Percentiles rank a stretch among this genome's conserved stretches.
Evolutionary conservation across 53 echinoderm and acorn worm species (phyloP).

Genomic region (Zoroaster sp.): DNA sequence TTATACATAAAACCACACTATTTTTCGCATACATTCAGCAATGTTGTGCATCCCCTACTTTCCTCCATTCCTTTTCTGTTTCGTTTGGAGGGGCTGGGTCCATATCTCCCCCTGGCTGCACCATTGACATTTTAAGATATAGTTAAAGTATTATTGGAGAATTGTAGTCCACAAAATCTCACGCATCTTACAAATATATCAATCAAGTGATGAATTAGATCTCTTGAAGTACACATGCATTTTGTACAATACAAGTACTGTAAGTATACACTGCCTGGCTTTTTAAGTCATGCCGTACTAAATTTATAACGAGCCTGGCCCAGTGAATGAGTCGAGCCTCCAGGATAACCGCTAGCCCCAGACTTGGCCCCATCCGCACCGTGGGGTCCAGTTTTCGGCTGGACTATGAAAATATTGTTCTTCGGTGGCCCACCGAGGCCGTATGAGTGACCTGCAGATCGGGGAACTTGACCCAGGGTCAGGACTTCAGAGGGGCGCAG

Average conservation of each 20-base stretch:
- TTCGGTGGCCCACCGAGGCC: conserved; percentile 47
- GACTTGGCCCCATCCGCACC: background rate
- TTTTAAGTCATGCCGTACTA: background rate
- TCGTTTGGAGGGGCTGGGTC: too few relatives aligned
- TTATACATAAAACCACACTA: too few relatives aligned
- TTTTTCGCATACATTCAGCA: too few relatives aligned
- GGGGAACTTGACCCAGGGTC: conserved; percentile 51
- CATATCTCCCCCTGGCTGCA: too few relatives aligned
- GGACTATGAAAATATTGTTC: conserved; percentile 53
- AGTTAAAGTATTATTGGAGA: too few relatives aligned
- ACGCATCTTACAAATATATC: too few relatives aligned
- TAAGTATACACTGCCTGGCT: background rate
- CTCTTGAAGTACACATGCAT: background rate
- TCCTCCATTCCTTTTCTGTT: too few relatives aligned
- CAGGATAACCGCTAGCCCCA: background rate
- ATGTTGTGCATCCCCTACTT: too few relatives aligned
- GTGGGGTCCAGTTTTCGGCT: conserved; percentile 24
- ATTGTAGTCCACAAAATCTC: too few relatives aligned
- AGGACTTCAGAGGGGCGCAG: conserved; percentile 17
- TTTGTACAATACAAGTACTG: background rate
- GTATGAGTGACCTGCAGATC: conserved; percentile 2
- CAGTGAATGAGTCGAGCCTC: background rate
- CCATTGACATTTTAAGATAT: too few relatives aligned
- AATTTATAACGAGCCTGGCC: background rate
- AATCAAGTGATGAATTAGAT: too few relatives aligned